Evolutionary conservation across 2,888 invertebrate species (phyloP).

Genomic region (Ligdia adustata): DNA sequence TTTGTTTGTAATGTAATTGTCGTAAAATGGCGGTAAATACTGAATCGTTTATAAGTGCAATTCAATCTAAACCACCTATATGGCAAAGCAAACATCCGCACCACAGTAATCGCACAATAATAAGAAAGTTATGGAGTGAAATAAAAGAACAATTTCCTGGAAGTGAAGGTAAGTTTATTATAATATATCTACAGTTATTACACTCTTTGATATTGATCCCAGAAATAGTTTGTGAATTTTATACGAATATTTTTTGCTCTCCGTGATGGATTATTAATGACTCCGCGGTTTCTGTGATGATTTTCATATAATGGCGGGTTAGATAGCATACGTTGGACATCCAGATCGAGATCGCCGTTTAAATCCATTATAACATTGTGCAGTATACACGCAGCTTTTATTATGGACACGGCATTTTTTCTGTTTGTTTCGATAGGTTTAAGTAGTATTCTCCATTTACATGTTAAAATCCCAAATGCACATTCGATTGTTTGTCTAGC

Average conservation of each 20-base stretch:
- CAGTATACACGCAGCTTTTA: slow-evolving; percentile 32
- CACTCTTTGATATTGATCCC: slow-evolving; percentile 29
- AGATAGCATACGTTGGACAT: slow-evolving; percentile 20
- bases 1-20: too few relatives aligned
- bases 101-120: slow-evolving; percentile 28
- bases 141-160: slow-evolving; percentile 24
- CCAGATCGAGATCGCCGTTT: slow-evolving; percentile 30
- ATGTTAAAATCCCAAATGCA: slow-evolving; percentile 27
- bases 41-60: slow-evolving; percentile 28
- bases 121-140: slow-evolving; percentile 35
- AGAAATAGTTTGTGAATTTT: slow-evolving; percentile 33
- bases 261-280: slow-evolving; percentile 30
- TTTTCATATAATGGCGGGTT: slow-evolving; percentile 28
- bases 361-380: slow-evolving; percentile 21
- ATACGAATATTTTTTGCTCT: slow-evolving; percentile 32
- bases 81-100: slow-evolving; percentile 31
- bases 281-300: slow-evolving; percentile 27
- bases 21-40: slow-evolving; percentile 28
- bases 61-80: slow-evolving; percentile 18
- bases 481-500: slow-evolving; percentile 30
- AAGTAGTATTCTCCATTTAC: slow-evolving; percentile 29
- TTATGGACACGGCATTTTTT: slow-evolving; percentile 30
- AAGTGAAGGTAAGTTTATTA: slow-evolving; percentile 3
- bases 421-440: slow-evolving; percentile 33
- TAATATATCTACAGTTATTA: too few relatives aligned